A percentile compares a stretch with the other conserved stretches of the same genome.
Conservation (phyloP, 1,140 invertebrate genomes). For the Macrostomum lignano region DNA sequence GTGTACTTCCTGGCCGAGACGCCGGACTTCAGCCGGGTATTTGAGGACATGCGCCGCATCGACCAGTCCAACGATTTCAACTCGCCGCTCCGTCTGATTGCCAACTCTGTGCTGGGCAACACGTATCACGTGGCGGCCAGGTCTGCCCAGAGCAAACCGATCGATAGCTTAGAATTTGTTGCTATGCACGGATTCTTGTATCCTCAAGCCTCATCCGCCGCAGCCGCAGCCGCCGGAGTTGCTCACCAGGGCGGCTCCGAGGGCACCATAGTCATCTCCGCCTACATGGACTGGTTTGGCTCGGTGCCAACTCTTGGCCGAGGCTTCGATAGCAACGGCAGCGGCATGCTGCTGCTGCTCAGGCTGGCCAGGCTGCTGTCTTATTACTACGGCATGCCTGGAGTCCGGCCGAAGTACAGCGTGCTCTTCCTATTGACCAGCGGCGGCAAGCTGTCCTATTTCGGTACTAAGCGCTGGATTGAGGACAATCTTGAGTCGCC, state of each 20-base stretch:
- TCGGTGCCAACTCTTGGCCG: no score
- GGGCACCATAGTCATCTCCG: no score
- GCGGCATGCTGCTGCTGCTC: slow-evolving; percentile 56
- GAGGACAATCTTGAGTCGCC: slow-evolving; percentile 59
- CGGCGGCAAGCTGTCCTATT: slow-evolving; percentile 72
- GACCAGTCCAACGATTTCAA: background rate
- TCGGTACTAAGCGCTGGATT: slow-evolving; percentile 77
- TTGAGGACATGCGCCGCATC: background rate
- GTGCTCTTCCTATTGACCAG: slow-evolving; percentile 64
- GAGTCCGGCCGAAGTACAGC: slow-evolving; percentile 53
- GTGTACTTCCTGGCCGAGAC: background rate
- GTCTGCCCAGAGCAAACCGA: no score
- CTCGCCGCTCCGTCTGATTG: background rate
- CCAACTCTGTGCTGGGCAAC: background rate
- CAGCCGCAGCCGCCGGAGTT: no score
- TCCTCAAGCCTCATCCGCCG: no score
- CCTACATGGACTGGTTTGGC: no score
- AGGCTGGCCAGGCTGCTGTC: slow-evolving; percentile 66
- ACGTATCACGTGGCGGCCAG: slow-evolving; percentile 1
- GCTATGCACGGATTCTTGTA: no score
- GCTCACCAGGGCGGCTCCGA: no score
- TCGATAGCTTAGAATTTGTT: no score
- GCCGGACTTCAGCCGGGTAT: no score
- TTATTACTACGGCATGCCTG: slow-evolving; percentile 48
- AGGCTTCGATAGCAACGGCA: slow-evolving; percentile 76